Conservation (phyloP, 2,888 invertebrate genomes). For the Philaethria dido region DNA sequence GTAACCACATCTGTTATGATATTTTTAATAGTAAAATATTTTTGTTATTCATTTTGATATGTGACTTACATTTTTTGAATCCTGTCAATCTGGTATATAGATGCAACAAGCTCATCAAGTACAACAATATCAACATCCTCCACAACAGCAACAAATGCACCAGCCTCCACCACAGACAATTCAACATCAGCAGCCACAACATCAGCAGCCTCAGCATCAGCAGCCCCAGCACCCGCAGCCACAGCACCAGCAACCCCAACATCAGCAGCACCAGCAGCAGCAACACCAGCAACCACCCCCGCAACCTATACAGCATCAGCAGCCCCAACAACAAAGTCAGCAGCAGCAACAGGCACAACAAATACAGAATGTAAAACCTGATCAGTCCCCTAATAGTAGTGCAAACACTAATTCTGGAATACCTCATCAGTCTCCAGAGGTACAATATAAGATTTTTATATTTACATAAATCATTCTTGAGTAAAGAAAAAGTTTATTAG, state of each 20-base stretch:
- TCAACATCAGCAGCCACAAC: constrained; percentile 53
- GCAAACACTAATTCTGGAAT: constrained; percentile 69
- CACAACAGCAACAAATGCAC: constrained; percentile 63
- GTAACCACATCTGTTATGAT: background rate
- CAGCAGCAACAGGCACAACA: constrained; percentile 65
- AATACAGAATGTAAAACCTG: constrained; percentile 67
- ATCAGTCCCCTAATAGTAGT: constrained; percentile 75
- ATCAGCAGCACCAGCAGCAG: constrained; percentile 51
- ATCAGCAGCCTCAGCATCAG: constrained; percentile 51
- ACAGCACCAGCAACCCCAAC: constrained; percentile 66
- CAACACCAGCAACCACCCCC: constrained; percentile 61
- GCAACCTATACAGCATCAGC: constrained; percentile 57
- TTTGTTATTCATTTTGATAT: background rate
- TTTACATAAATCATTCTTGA: background rate
- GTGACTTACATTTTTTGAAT: background rate
- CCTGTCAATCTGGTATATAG: constrained; percentile 42
- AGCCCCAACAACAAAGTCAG: constrained; percentile 59
- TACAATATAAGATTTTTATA: constrained; percentile 43
- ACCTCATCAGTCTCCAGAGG: constrained; percentile 73
- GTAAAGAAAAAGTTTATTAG: background rate
- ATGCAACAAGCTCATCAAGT: constrained; percentile 79
- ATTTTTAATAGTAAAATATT: background rate
- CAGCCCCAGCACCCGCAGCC: constrained; percentile 63
- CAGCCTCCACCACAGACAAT: constrained; percentile 64
- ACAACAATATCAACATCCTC: constrained; percentile 68